Conservation (phyloP, 2,888 invertebrate species). For the Drosophila paracracens region DNA sequence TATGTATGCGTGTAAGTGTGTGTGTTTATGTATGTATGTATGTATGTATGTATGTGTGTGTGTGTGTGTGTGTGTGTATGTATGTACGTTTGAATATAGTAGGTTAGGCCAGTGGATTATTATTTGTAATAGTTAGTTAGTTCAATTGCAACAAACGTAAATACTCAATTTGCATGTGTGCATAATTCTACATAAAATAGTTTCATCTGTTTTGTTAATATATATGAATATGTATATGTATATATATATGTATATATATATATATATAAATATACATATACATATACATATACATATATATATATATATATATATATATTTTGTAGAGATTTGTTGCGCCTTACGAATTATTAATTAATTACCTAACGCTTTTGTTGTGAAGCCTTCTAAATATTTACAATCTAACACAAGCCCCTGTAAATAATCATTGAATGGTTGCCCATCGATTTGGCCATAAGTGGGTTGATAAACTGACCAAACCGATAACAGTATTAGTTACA, state of each 20-base stretch:
- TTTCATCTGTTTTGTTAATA: slow-evolving; percentile 54
- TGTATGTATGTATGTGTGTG: not conserved
- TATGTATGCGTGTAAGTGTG: not conserved
- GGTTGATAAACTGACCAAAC: slow-evolving; percentile 41
- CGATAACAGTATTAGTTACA: slow-evolving; percentile 29
- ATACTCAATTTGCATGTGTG: slow-evolving; percentile 69
- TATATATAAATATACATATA: slow-evolving; percentile 3
- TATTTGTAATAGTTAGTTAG: slow-evolving; percentile 50
- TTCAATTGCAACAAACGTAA: slow-evolving; percentile 77
- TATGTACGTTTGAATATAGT: slow-evolving; percentile 28
- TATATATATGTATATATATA: not conserved
- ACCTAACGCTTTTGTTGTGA: slow-evolving; percentile 56
- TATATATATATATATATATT: not conserved
- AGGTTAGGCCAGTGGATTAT: slow-evolving; percentile 45
- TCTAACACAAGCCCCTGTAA: slow-evolving; percentile 81
- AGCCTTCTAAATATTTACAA: slow-evolving; percentile 68
- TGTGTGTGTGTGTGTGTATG: slow-evolving; percentile 8
- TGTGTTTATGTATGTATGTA: not conserved
- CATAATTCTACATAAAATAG: slow-evolving; percentile 80
- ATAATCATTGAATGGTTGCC: slow-evolving; percentile 67
- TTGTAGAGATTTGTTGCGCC: slow-evolving; percentile 57
- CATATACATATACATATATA: not conserved
- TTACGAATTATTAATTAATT: slow-evolving; percentile 44
- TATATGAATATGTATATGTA: slow-evolving; percentile 8
- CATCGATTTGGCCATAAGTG: slow-evolving; percentile 33